A percentile compares a stretch with the other conserved stretches of the same genome.
phyloP scores from a whole-genome alignment of 2,888 invertebrate species.

The Caenorhabditis sp. region DNA sequence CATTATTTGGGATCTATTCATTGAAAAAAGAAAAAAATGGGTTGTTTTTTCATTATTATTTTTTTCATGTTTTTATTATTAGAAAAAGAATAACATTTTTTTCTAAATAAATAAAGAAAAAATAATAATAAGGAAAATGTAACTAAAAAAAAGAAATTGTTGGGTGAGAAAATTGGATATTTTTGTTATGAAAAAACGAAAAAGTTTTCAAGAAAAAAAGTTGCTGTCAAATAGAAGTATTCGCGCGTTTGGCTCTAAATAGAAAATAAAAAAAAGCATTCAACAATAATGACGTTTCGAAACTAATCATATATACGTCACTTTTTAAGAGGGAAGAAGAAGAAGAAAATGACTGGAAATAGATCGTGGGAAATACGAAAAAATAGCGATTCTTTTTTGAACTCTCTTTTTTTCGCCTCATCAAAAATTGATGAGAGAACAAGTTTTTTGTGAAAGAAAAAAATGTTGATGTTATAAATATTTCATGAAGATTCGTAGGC shows the following conservation, averaged over 20 bases:
- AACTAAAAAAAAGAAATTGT: conserved; percentile 1
- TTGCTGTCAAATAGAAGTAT: neutral
- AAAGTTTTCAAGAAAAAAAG: neutral
- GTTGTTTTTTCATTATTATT: conserved; percentile 1
- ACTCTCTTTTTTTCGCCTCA: neutral
- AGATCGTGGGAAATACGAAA: neutral
- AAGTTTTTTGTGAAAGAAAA: neutral
- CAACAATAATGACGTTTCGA: neutral
- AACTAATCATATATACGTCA: neutral
- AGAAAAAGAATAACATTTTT: neutral
- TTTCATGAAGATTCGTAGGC: neutral
- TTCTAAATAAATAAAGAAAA: neutral
- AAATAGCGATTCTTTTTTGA: neutral
- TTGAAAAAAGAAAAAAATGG: conserved; percentile 2
- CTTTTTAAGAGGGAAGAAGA: neutral
- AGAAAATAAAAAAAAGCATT: neutral
- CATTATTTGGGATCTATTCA: conserved; percentile 4
- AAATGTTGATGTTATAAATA: neutral
- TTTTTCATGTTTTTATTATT: conserved; percentile 4
- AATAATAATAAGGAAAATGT: neutral
- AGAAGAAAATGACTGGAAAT: too few relatives aligned
- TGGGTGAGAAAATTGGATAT: neutral
- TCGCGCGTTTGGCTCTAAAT: neutral
- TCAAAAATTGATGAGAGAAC: neutral
- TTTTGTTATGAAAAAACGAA: neutral